Evolutionary conservation across 2,888 invertebrate genomes (phyloP).

Genomic region (Megaustenia siamemsis): DNA sequence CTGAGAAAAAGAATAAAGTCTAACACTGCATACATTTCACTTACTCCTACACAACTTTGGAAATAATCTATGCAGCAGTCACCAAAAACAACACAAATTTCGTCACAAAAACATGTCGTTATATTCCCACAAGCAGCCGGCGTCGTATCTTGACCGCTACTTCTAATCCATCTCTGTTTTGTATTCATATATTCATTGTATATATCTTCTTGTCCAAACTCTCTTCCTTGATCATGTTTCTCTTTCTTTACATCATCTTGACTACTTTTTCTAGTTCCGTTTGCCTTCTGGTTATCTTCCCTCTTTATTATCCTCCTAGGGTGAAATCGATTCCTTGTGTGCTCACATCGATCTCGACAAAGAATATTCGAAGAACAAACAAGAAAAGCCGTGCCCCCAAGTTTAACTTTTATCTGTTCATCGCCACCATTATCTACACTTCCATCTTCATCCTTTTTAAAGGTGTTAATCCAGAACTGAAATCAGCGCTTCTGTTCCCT

Average conservation of each 20-base stretch:
- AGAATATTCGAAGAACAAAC: neutral
- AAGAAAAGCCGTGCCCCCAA: neutral
- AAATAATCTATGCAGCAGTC: slow-evolving; percentile 39
- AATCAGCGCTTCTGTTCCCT: no score
- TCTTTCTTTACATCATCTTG: neutral
- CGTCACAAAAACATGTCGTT: slow-evolving; percentile 27
- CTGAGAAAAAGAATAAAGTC: neutral
- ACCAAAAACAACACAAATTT: slow-evolving; percentile 15
- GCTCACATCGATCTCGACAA: neutral
- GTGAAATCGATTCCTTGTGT: neutral
- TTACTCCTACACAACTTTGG: neutral
- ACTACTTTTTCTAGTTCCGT: neutral
- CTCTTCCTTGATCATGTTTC: neutral
- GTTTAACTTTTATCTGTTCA: neutral
- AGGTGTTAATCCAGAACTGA: no score
- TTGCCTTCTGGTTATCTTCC: neutral
- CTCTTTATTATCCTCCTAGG: no score
- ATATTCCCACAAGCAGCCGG: neutral
- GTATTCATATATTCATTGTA: no score
- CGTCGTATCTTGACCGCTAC: neutral
- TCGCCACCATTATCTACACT: neutral
- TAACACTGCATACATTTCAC: neutral
- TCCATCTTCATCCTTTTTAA: neutral
- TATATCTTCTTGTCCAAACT: neutral
- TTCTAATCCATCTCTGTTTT: neutral